Evolutionary conservation across 37 sponge, comb jelly and placozoan genomes (phyloP).

Genomic region (Mnemiopsis leidyi): DNA sequence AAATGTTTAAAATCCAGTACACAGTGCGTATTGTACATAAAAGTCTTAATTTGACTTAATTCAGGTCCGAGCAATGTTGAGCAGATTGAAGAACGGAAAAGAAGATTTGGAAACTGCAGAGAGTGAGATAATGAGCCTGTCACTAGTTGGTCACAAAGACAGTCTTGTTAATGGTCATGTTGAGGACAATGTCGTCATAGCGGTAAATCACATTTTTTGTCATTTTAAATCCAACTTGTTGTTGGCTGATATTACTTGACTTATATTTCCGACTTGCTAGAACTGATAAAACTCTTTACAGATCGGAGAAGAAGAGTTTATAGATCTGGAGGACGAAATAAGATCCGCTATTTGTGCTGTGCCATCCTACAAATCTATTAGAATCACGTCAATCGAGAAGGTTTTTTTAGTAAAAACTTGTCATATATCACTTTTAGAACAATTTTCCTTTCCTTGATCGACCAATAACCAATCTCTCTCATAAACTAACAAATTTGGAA

Average conservation of each 20-base stretch:
- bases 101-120: constrained; percentile 56
- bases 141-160: not conserved
- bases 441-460: too few species aligned
- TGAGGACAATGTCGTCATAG: not conserved
- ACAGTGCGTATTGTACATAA: too few species aligned
- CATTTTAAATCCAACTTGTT: too few species aligned
- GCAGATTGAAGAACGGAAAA: constrained; percentile 14
- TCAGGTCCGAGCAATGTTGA: constrained; percentile 41
- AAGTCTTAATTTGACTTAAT: not conserved
- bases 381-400: constrained; percentile 39
- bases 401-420: constrained; percentile 1
- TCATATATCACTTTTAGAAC: too few species aligned
- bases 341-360: constrained; percentile 19
- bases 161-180: constrained; percentile 14
- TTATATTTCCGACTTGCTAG: too few species aligned
- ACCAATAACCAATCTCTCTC: too few species aligned
- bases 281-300: not conserved
- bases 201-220: not conserved
- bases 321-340: constrained; percentile 40
- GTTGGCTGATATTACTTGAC: too few species aligned
- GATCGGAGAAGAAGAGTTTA: constrained; percentile 56
- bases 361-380: constrained; percentile 35
- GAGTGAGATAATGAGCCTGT: constrained; percentile 23
- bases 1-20: too few species aligned
- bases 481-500: too few species aligned